Percentiles rank a stretch among this genome's conserved stretches.
Conservation (phyloP, 2,113 vertebrate species). For the Cichladusa arquata region DNA sequence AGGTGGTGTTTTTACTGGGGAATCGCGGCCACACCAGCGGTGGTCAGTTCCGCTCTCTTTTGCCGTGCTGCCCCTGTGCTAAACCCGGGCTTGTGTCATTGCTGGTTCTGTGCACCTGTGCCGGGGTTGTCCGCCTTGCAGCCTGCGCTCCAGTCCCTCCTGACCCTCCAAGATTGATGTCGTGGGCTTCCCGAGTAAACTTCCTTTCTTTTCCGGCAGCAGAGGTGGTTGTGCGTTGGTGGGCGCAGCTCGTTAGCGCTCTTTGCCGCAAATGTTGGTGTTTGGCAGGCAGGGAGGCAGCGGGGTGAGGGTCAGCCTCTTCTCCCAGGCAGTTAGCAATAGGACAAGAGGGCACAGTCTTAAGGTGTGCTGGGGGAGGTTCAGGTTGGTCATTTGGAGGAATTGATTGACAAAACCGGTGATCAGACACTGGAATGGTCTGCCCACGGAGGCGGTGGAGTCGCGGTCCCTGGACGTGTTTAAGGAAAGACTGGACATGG, state of each 20-base stretch:
- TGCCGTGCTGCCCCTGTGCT: background rate
- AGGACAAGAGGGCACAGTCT: no score
- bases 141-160: accelerated
- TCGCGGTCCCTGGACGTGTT: background rate
- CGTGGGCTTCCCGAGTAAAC: background rate
- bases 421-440: background rate
- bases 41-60: accelerated
- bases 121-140: accelerated
- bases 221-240: accelerated
- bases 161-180: accelerated
- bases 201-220: background rate
- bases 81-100: accelerated
- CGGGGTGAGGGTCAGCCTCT: background rate
- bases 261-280: background rate
- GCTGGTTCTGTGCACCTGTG: accelerated
- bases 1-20: accelerated
- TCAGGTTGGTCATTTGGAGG: background rate
- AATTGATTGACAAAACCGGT: background rate
- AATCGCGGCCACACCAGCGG: accelerated
- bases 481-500: background rate
- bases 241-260: accelerated
- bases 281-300: background rate
- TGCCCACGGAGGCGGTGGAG: background rate
- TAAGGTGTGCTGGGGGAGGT: no score
- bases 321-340: accelerated